Evolutionary conservation across 2,888 invertebrate genomes (phyloP).

Genomic region (Oscheius sp.): DNA sequence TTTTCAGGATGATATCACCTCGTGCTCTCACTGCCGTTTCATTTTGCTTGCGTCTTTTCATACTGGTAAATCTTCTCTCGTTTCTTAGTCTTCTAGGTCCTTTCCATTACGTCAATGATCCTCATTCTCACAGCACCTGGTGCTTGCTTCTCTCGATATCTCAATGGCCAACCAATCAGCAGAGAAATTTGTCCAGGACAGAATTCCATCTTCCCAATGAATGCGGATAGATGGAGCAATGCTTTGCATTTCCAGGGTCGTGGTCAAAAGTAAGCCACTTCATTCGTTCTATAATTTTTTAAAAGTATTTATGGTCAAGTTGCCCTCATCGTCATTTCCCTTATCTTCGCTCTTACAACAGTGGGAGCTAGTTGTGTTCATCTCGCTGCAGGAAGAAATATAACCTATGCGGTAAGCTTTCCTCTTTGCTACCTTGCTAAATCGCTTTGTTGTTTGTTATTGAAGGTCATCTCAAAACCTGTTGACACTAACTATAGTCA

Average conservation of each 20-base stretch:
- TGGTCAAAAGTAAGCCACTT: conserved; percentile 61
- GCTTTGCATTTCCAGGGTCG: conserved; percentile 68
- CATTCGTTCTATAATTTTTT: conserved; percentile 8
- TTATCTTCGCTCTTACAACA: conserved; percentile 64
- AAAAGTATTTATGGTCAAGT: conserved; percentile 69
- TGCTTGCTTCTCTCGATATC: conserved; percentile 67
- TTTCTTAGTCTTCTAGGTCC: conserved; percentile 45
- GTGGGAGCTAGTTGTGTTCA: conserved; percentile 65
- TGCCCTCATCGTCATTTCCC: conserved; percentile 65
- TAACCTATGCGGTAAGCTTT: conserved; percentile 48
- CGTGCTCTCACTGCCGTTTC: conserved; percentile 57
- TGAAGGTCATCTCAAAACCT: neutral
- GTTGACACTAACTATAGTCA: neutral
- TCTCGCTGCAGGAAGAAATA: conserved; percentile 54
- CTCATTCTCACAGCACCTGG: conserved; percentile 69
- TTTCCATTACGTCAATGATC: conserved; percentile 64
- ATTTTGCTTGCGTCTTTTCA: conserved; percentile 62
- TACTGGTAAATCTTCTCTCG: conserved; percentile 53
- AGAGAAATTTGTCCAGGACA: conserved; percentile 66
- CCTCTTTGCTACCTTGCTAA: neutral
- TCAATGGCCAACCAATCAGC: conserved; percentile 57
- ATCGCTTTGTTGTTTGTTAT: neutral
- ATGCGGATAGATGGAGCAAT: conserved; percentile 69
- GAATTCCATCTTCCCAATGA: conserved; percentile 70
- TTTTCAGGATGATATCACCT: conserved; percentile 50